These are phyloP conservation scores for Leptobrachium leishanense DNA, from an alignment of 2,113 vertebrate species.

Conservation along the genomic window DNA sequence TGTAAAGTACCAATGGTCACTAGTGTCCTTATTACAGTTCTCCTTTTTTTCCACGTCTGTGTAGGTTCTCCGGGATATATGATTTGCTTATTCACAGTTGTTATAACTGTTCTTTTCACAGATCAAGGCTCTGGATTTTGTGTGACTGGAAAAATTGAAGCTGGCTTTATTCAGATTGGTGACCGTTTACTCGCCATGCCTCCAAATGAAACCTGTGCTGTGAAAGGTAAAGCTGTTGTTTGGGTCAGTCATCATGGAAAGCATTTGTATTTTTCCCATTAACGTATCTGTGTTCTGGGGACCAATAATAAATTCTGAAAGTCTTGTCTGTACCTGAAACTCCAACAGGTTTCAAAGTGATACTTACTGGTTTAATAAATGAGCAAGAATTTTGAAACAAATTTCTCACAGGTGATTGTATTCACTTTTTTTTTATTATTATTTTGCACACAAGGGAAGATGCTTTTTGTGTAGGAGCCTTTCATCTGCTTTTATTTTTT, in stretches of 20 bases:
- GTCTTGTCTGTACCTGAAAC: slow-evolving; percentile 65
- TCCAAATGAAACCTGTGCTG: slow-evolving; percentile 94
- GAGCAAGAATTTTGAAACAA: slow-evolving; percentile 70
- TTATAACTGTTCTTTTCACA: slow-evolving; percentile 56
- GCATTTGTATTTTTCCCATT: slow-evolving; percentile 5
- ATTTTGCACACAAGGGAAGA: slow-evolving; percentile 15
- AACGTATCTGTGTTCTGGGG: slow-evolving; percentile 28
- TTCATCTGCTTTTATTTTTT: background rate
- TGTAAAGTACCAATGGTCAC: too few species aligned
- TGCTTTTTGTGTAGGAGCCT: slow-evolving; percentile 12
- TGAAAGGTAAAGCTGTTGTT: slow-evolving; percentile 80
- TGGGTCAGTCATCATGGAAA: slow-evolving; percentile 24
- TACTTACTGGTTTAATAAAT: slow-evolving; percentile 75
- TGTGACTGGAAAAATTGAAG: slow-evolving; percentile 95
- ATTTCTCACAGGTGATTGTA: slow-evolving; percentile 71
- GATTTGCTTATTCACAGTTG: background rate
- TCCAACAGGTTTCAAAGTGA: slow-evolving; percentile 73
- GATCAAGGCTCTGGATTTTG: slow-evolving; percentile 98
- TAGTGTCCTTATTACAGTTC: too few species aligned
- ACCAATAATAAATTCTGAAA: slow-evolving; percentile 33
- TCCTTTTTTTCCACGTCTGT: too few species aligned
- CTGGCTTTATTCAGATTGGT: slow-evolving; percentile 89
- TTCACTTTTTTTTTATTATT: slow-evolving; percentile 50
- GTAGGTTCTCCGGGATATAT: background rate
- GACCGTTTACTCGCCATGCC: slow-evolving; percentile 90